phyloP scores from a whole-genome alignment of 2,113 vertebrate genomes.

The Himantopus leucocephalus region DNA sequence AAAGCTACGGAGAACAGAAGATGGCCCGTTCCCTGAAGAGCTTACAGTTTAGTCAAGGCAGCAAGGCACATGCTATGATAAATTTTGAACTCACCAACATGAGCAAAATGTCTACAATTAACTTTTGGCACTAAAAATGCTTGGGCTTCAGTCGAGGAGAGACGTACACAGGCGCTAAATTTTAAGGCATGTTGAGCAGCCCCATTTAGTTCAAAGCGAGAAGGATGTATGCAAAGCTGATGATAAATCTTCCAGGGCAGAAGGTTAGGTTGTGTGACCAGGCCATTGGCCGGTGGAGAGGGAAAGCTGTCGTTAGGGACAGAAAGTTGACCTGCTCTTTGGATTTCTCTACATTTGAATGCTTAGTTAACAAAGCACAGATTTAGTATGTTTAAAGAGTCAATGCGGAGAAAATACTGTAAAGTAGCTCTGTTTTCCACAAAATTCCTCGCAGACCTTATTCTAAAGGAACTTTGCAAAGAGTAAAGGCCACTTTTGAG shows the following conservation, averaged over 20 bases:
- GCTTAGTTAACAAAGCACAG: constrained; percentile 65
- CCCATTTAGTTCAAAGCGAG: constrained; percentile 9
- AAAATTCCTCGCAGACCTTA: constrained; percentile 47
- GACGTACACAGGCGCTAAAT: background rate
- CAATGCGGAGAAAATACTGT: constrained; percentile 59
- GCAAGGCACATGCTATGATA: rapidly evolving
- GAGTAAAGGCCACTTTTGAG: constrained; percentile 68
- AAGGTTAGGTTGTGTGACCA: constrained; percentile 61
- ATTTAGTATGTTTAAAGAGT: constrained; percentile 68
- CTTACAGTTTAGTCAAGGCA: background rate
- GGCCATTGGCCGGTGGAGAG: constrained; percentile 30
- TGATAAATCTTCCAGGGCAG: constrained; percentile 66
- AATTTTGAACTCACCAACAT: background rate
- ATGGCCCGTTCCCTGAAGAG: background rate
- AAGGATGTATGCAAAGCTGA: constrained; percentile 44
- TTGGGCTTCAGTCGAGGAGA: background rate
- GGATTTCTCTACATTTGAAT: constrained; percentile 68
- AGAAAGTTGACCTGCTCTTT: constrained; percentile 57
- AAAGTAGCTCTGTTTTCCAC: constrained; percentile 61
- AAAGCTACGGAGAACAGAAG: background rate
- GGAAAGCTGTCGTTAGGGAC: constrained; percentile 52
- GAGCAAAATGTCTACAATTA: background rate
- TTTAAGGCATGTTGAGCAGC: constrained; percentile 1
- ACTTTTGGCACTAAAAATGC: background rate
- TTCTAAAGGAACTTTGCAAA: constrained; percentile 66